Evolutionary conservation across 2,797 vertebrate species (phyloP).

Genomic region (Artibeus lituratus): DNA sequence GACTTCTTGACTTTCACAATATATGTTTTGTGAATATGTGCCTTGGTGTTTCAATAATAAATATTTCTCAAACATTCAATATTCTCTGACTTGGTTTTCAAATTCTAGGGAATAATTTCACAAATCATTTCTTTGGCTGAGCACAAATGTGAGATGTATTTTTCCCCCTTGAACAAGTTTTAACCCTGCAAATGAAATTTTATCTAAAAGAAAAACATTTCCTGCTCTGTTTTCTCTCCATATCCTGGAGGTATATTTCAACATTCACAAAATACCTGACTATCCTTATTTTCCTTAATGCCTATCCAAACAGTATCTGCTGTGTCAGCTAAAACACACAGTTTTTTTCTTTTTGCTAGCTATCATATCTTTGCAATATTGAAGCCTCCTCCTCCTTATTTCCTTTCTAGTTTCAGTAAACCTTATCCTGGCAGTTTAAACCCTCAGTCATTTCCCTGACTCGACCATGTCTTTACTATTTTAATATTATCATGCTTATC

Average conservation of each 20-base stretch:
- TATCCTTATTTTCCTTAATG: constrained; percentile 73
- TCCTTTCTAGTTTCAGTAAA: constrained; percentile 69
- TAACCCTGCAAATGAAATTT: constrained; percentile 45
- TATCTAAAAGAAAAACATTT: constrained; percentile 58
- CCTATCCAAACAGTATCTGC: constrained; percentile 68
- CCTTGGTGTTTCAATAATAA: constrained; percentile 52
- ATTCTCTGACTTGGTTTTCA: constrained; percentile 41
- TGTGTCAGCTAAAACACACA: constrained; percentile 73
- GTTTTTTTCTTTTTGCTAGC: constrained; percentile 46
- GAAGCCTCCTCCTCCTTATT: constrained; percentile 36
- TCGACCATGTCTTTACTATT: constrained; percentile 75
- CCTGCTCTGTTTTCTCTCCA: constrained; percentile 53
- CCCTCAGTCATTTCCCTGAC: constrained; percentile 75
- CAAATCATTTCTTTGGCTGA: constrained; percentile 65
- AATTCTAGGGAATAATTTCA: constrained; percentile 62
- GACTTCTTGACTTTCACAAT: constrained; percentile 62
- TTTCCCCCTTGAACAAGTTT: constrained; percentile 60
- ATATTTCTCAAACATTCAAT: constrained; percentile 27
- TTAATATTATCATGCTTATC: constrained; percentile 80
- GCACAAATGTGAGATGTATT: background rate
- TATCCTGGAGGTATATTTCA: constrained; percentile 62
- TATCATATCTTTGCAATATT: constrained; percentile 68
- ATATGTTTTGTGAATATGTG: background rate
- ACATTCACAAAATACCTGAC: constrained; percentile 73
- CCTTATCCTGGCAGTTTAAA: constrained; percentile 74